Percentiles rank a stretch among this genome's conserved stretches.
These are phyloP conservation scores for Conomelus anceps DNA, from an alignment of 2,888 invertebrate species.

Conservation along the genomic window DNA sequence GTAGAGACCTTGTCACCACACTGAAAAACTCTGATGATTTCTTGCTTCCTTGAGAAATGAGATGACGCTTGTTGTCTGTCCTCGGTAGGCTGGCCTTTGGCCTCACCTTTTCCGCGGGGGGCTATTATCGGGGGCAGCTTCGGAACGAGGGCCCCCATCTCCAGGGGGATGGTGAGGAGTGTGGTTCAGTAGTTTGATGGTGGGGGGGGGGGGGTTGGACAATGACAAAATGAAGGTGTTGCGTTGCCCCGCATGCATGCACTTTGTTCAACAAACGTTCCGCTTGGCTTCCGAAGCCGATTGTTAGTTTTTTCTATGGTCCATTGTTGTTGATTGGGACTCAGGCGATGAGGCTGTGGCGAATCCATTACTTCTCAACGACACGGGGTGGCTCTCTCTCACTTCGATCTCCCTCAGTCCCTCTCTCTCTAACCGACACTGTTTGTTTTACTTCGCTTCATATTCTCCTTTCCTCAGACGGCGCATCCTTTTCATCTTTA, in stretches of 20 bases:
- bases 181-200: too few species aligned
- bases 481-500: not conserved
- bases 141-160: not conserved
- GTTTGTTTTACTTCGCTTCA: conserved; percentile 11
- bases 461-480: not conserved
- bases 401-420: not conserved
- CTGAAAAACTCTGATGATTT: not conserved
- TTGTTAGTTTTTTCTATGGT: conserved; percentile 22
- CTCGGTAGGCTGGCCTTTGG: not conserved
- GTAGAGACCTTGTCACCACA: not conserved
- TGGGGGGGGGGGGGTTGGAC: not conserved
- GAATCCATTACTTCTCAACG: conserved; percentile 17
- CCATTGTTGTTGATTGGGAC: conserved; percentile 22
- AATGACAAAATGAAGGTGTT: conserved; percentile 10
- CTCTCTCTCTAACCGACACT: not conserved
- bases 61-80: not conserved
- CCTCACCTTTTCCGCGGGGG: not conserved
- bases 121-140: not conserved
- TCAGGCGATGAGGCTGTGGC: conserved; percentile 21
- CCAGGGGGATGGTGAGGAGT: too few species aligned
- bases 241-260: conserved; percentile 23
- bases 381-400: conserved; percentile 6
- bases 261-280: conserved; percentile 27
- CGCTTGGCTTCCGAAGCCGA: conserved; percentile 24
- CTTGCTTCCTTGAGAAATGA: not conserved